A percentile compares a stretch with the other conserved stretches of the same genome.
Conservation (phyloP, 1,140 invertebrate species). For the Halictus rubicundus region DNA sequence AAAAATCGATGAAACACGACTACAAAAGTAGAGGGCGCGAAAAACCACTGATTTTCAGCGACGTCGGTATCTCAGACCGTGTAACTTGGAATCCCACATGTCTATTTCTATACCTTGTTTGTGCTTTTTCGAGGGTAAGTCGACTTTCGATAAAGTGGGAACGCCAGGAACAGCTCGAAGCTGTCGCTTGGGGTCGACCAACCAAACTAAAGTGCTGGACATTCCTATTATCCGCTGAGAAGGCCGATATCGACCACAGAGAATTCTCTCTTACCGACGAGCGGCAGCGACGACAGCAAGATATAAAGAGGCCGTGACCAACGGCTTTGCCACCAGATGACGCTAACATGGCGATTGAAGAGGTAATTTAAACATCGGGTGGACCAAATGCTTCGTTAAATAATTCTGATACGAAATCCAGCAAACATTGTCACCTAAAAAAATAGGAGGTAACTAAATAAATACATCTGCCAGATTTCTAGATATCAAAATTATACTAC, state of each 20-base stretch:
- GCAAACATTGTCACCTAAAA: not conserved
- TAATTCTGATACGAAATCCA: too few relatives aligned
- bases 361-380: not conserved
- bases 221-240: constrained; percentile 22
- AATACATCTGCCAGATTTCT: too few relatives aligned
- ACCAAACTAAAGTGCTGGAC: constrained; percentile 1
- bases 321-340: constrained; percentile 16
- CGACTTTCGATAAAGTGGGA: not conserved
- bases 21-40: too few relatives aligned
- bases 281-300: not conserved
- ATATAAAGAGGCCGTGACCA: not conserved
- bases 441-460: not conserved
- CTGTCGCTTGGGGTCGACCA: not conserved
- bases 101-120: too few relatives aligned
- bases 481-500: not conserved
- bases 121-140: not conserved
- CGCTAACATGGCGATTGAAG: not conserved
- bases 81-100: too few relatives aligned
- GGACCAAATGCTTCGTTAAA: not conserved
- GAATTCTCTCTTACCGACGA: constrained; percentile 26
- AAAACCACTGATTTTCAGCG: too few relatives aligned
- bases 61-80: too few relatives aligned
- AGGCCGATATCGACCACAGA: not conserved
- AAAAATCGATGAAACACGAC: too few relatives aligned
- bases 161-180: not conserved